Percentiles rank a stretch among this genome's conserved stretches.
Conservation (phyloP, 1,140 invertebrate genomes). For the Meloidogyne hapla region DNA sequence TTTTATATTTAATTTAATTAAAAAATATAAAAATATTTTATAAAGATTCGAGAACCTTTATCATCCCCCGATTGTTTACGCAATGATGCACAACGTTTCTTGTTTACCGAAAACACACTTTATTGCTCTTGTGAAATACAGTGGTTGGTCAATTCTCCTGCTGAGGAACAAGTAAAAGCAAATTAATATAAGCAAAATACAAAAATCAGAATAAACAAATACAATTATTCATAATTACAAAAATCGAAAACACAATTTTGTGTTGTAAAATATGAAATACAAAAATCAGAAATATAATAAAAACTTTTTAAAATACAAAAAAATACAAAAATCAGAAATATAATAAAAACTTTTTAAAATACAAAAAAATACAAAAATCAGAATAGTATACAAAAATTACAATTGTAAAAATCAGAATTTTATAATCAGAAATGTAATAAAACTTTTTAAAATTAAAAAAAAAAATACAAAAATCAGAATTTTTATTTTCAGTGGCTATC, state of each 20-base stretch:
- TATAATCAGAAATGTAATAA: too few species aligned
- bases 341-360: background rate
- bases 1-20: too few species aligned
- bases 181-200: background rate
- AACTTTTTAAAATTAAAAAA: too few species aligned
- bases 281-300: background rate
- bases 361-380: background rate
- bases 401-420: too few species aligned
- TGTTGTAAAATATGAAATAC: too few species aligned
- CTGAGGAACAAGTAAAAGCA: conserved; percentile 14
- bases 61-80: conserved; percentile 45
- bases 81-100: conserved; percentile 49
- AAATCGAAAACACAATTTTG: too few species aligned
- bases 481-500: conserved; percentile 29
- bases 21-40: background rate
- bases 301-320: background rate
- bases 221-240: too few species aligned
- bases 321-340: conserved; percentile 20
- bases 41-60: conserved; percentile 28
- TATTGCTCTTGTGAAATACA: conserved; percentile 46
- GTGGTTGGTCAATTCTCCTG: conserved; percentile 23
- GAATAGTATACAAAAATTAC: too few species aligned
- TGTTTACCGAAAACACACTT: conserved; percentile 53
- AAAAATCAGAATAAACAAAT: background rate
- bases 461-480: background rate